Percentiles rank a stretch among this genome's conserved stretches.
These are phyloP conservation scores for Metalampra italica DNA, from an alignment of 2,888 invertebrate genomes.

Conservation along the genomic window DNA sequence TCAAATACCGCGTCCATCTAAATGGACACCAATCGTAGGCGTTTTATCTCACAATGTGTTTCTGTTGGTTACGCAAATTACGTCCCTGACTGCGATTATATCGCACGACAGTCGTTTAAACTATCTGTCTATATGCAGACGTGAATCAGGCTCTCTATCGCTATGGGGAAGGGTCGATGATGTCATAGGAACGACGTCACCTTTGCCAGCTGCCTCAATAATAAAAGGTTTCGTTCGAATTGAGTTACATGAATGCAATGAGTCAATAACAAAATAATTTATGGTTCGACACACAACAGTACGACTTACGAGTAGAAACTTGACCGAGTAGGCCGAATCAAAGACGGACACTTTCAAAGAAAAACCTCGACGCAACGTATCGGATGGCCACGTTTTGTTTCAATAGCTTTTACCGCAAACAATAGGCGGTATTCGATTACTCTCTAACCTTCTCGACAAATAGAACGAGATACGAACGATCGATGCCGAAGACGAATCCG, in stretches of 20 bases:
- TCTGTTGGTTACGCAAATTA: constrained; percentile 36
- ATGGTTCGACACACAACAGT: too few species aligned
- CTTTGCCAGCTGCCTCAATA: background rate
- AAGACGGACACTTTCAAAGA: constrained; percentile 1
- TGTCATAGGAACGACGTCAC: constrained; percentile 43
- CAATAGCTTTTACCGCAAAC: constrained; percentile 32
- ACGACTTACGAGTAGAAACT: constrained; percentile 1
- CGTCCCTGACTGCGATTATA: constrained; percentile 26
- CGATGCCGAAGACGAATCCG: constrained; percentile 60
- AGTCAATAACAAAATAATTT: too few species aligned
- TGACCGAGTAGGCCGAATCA: background rate
- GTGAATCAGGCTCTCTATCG: constrained; percentile 25
- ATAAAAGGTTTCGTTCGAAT: too few species aligned
- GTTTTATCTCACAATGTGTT: constrained; percentile 30
- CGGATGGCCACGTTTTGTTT: constrained; percentile 20
- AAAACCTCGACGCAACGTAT: constrained; percentile 18
- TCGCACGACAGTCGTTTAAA: constrained; percentile 19
- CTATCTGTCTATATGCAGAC: constrained; percentile 22
- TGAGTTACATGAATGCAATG: too few species aligned
- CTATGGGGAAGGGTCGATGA: constrained; percentile 31
- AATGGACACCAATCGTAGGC: constrained; percentile 27
- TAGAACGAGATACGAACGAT: constrained; percentile 58
- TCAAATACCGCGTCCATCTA: constrained; percentile 25
- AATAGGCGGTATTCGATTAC: constrained; percentile 47
- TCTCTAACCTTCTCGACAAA: constrained; percentile 47